These are phyloP conservation scores for Mythimna vitellina DNA, from an alignment of 2,888 invertebrate genomes.

Conservation along the genomic window DNA sequence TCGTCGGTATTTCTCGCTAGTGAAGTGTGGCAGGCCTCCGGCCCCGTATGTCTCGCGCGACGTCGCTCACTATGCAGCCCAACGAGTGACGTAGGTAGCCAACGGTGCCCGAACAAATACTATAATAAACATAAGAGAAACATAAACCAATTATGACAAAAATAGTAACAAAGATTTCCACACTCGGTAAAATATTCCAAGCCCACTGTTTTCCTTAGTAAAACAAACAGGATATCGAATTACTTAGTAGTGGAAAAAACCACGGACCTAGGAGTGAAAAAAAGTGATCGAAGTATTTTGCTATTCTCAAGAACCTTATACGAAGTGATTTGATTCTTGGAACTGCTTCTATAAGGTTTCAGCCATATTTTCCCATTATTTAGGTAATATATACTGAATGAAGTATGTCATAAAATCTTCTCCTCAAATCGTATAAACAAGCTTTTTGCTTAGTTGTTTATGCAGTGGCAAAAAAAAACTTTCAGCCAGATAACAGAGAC, in stretches of 20 bases:
- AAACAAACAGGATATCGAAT: slow-evolving; percentile 20
- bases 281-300: not conserved
- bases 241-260: not conserved
- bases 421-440: not conserved
- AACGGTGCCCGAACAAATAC: too few relatives aligned
- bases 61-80: too few relatives aligned
- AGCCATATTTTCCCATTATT: too few relatives aligned
- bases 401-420: not conserved
- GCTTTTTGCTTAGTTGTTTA: not conserved
- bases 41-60: too few relatives aligned
- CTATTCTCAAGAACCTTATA: not conserved
- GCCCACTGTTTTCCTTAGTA: slow-evolving; percentile 3
- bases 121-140: not conserved
- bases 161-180: not conserved
- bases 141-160: not conserved
- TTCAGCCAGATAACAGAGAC: too few relatives aligned
- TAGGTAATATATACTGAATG: not conserved
- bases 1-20: too few relatives aligned
- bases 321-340: not conserved
- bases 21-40: too few relatives aligned
- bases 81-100: too few relatives aligned
- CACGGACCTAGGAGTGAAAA: not conserved
- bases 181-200: not conserved
- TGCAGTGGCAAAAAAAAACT: too few relatives aligned
- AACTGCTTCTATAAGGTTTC: not conserved